phyloP scores from a whole-genome alignment of 2,888 invertebrate genomes.

The Morpho deidamia region DNA sequence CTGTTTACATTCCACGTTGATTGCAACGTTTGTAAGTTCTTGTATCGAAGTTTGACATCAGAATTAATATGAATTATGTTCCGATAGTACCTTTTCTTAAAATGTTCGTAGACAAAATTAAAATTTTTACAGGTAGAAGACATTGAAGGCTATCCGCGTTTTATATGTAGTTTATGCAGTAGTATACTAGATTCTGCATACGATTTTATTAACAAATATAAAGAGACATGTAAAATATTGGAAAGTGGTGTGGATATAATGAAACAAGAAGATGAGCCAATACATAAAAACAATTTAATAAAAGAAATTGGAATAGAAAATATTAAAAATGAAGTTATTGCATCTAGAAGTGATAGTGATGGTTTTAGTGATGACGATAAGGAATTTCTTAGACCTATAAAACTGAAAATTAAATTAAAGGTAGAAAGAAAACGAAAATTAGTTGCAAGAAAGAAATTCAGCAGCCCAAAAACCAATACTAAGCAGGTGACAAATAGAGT shows the following conservation, averaged over 20 bases:
- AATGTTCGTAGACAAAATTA: too few species aligned
- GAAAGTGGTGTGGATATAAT: constrained; percentile 39
- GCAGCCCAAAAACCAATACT: constrained; percentile 22
- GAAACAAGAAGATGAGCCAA: constrained; percentile 40
- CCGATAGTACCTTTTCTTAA: too few species aligned
- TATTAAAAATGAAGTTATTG: constrained; percentile 37
- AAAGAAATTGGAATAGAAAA: constrained; percentile 33
- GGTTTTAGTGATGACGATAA: constrained; percentile 9
- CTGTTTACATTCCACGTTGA: too few species aligned
- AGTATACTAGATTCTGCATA: constrained; percentile 41
- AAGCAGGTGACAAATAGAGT: constrained; percentile 39
- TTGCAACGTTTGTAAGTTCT: too few species aligned
- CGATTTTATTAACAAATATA: constrained; percentile 54
- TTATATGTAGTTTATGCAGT: constrained; percentile 53
- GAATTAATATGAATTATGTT: too few species aligned
- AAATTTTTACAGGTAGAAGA: constrained; percentile 54
- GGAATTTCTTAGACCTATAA: constrained; percentile 11
- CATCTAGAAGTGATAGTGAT: constrained; percentile 24
- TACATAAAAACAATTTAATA: constrained; percentile 24
- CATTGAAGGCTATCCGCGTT: constrained; percentile 52
- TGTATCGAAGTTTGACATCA: too few species aligned
- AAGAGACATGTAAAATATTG: constrained; percentile 44
- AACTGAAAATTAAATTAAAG: constrained; percentile 18
- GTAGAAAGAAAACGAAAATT: constrained; percentile 17
- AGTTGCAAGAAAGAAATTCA: constrained; percentile 19